These are phyloP conservation scores for Platorchestia sp. DNA, from an alignment of 1,140 invertebrate species.

Conservation along the genomic window DNA sequence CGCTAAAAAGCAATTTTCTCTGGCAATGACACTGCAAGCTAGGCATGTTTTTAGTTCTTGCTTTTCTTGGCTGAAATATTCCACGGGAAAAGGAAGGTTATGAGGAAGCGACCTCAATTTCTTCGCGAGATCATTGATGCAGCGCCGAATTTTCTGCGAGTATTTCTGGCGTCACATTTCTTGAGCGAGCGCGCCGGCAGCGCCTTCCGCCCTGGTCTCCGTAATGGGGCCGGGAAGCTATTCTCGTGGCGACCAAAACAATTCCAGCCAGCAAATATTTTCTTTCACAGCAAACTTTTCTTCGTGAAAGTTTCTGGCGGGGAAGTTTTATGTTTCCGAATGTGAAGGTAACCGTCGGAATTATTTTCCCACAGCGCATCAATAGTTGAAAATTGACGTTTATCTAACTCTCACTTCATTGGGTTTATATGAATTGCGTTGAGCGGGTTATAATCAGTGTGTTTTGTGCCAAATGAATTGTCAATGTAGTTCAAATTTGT, in stretches of 20 bases:
- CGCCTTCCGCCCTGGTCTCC: neutral
- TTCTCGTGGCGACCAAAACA: neutral
- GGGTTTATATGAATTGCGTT: neutral
- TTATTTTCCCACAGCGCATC: neutral
- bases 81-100: conserved; percentile 3
- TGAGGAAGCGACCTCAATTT: neutral
- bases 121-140: neutral
- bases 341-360: neutral
- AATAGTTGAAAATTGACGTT: neutral
- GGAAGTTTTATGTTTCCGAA: neutral
- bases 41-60: neutral
- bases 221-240: neutral
- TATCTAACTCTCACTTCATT: neutral
- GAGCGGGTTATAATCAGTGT: no score
- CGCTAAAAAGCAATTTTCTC: neutral
- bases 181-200: neutral
- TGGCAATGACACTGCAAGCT: neutral
- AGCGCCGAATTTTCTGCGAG: neutral
- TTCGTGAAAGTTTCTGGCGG: neutral
- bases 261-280: conserved; percentile 8
- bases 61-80: neutral
- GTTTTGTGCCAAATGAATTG: no score
- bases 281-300: neutral
- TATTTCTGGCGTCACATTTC: neutral
- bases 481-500: no score